These are phyloP conservation scores for Lithosia quadra DNA, from an alignment of 2,888 invertebrate genomes.

Conservation along the genomic window DNA sequence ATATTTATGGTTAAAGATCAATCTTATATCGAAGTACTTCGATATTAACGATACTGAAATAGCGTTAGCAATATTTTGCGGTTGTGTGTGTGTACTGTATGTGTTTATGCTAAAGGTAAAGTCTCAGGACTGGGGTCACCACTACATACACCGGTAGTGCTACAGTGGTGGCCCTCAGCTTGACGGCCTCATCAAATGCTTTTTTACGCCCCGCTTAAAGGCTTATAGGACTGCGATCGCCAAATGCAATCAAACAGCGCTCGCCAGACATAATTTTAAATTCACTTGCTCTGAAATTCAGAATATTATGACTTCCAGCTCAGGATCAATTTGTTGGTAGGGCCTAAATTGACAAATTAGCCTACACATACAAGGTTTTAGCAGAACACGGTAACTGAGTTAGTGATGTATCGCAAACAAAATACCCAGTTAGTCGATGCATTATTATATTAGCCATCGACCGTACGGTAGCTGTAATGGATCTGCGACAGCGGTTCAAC, in stretches of 20 bases:
- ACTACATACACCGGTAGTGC: too few relatives aligned
- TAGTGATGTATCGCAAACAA: conserved; percentile 41
- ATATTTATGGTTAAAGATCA: conserved; percentile 29
- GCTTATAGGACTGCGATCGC: too few relatives aligned
- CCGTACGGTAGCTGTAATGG: conserved; percentile 62
- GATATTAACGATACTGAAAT: conserved; percentile 12
- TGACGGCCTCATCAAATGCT: too few relatives aligned
- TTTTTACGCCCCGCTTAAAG: too few relatives aligned
- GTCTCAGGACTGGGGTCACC: too few relatives aligned
- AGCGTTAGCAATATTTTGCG: not conserved
- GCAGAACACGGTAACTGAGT: conserved; percentile 20
- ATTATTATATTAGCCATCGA: conserved; percentile 64
- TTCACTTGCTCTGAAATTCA: not conserved
- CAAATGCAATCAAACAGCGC: not conserved
- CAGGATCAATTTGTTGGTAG: not conserved
- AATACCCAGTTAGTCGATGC: conserved; percentile 58
- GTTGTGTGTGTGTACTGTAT: not conserved
- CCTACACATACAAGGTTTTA: not conserved
- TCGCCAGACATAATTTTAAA: not conserved
- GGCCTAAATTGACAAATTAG: not conserved
- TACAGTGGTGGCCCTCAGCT: too few relatives aligned
- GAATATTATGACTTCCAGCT: not conserved
- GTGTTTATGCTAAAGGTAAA: too few relatives aligned
- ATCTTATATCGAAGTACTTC: conserved; percentile 16
- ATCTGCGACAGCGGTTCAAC: conserved; percentile 44